Percentiles rank a stretch among this genome's conserved stretches.
Conservation (phyloP, 2,888 invertebrate species). For the Capitulum mitella region DNA sequence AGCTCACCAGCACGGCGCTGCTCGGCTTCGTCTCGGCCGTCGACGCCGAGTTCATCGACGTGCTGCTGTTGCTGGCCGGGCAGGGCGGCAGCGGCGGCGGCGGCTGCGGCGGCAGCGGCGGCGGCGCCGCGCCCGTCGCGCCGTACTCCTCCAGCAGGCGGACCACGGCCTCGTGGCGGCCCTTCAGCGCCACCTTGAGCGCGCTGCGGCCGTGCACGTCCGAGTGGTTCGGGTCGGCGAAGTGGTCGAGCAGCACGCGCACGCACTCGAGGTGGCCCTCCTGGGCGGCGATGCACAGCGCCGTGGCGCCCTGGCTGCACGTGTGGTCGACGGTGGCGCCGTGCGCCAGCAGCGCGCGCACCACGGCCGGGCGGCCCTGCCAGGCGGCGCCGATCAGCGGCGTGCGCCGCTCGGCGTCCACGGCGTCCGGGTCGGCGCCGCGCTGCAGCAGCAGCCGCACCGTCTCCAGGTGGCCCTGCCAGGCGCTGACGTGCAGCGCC, state of each 20-base stretch:
- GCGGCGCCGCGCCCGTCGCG: slow-evolving; percentile 27
- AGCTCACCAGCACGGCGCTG: slow-evolving; percentile 38
- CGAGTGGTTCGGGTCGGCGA: slow-evolving; percentile 45
- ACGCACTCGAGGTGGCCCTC: slow-evolving; percentile 93
- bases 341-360: slow-evolving; percentile 66
- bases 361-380: slow-evolving; percentile 84
- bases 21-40: slow-evolving; percentile 40
- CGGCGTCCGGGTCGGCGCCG: slow-evolving; percentile 78
- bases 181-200: slow-evolving; percentile 46
- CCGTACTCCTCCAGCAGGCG: slow-evolving; percentile 42
- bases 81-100: slow-evolving; percentile 30
- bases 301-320: slow-evolving; percentile 80
- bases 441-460: slow-evolving; percentile 74
- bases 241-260: slow-evolving; percentile 50
- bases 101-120: slow-evolving; percentile 30
- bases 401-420: slow-evolving; percentile 77
- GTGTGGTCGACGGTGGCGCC: slow-evolving; percentile 81
- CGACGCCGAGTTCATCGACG: slow-evolving; percentile 38
- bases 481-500: slow-evolving; percentile 79
- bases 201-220: slow-evolving; percentile 44
- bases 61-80: slow-evolving; percentile 30
- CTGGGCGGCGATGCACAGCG: slow-evolving; percentile 86
- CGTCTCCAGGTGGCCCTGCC: slow-evolving; percentile 82
- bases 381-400: slow-evolving; percentile 91
- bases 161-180: slow-evolving; percentile 44